phyloP scores from a whole-genome alignment of 2,113 vertebrate genomes.

The Macquaria ambigua region DNA sequence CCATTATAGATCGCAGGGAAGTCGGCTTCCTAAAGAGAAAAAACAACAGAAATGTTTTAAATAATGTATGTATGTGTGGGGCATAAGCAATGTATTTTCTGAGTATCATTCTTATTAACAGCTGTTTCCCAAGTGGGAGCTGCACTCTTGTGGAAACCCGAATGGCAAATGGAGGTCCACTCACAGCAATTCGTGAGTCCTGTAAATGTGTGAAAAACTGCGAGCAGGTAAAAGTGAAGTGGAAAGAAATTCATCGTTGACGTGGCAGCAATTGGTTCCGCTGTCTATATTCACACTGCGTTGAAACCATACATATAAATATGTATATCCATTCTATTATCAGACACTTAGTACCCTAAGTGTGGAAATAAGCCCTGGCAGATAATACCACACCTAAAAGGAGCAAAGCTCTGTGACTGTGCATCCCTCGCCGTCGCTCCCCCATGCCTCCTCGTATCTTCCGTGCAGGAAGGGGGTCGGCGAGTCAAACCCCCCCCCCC shows the following conservation, averaged over 20 bases:
- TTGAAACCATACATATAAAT: conserved; percentile 16
- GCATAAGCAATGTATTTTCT: conserved; percentile 13
- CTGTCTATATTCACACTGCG: conserved; percentile 12
- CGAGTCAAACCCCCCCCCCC: conserved; percentile 30
- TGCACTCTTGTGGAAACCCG: conserved; percentile 8
- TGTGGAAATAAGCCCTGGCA: conserved; percentile 51
- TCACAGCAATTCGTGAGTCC: conserved; percentile 44
- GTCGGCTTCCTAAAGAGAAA: conserved; percentile 29
- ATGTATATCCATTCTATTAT: conserved; percentile 22
- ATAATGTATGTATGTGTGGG: conserved; percentile 12
- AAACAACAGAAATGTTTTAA: conserved; percentile 26
- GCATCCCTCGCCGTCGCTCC: background rate
- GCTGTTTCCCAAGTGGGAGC: conserved; percentile 33
- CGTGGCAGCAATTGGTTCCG: background rate
- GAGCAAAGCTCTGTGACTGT: conserved; percentile 46
- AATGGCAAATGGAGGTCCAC: conserved; percentile 50
- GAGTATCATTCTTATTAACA: conserved; percentile 46
- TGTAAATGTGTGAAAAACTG: conserved; percentile 55
- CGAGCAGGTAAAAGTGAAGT: conserved; percentile 9
- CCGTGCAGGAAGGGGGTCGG: background rate
- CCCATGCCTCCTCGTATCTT: background rate
- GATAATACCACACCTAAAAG: conserved; percentile 39
- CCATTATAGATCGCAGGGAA: conserved; percentile 60
- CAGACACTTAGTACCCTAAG: conserved; percentile 10
- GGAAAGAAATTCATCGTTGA: conserved; percentile 31